A percentile compares a stretch with the other conserved stretches of the same genome.
These are phyloP conservation scores for Pelmatolapia mariae DNA, from an alignment of 2,113 vertebrate genomes.

Conservation along the genomic window DNA sequence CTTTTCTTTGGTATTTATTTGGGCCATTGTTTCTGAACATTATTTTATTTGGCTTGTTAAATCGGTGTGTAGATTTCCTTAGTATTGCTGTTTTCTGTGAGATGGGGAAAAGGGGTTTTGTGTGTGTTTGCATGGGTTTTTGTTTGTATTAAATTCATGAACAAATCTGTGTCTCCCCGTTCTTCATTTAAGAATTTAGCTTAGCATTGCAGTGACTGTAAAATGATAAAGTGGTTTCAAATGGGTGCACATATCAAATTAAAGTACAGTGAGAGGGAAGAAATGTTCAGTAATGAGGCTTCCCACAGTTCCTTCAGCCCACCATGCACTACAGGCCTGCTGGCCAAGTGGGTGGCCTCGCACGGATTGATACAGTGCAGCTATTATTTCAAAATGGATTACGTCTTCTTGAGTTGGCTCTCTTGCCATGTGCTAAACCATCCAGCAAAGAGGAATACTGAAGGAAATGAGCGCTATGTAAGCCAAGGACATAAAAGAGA, in stretches of 20 bases:
- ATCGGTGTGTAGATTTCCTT: background rate
- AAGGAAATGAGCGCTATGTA: constrained; percentile 10
- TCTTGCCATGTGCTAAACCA: constrained; percentile 19
- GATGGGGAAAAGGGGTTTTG: background rate
- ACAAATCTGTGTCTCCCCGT: background rate
- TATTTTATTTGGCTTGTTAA: background rate
- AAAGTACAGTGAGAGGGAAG: background rate
- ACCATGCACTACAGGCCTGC: constrained; percentile 6
- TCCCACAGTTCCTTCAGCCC: constrained; percentile 42
- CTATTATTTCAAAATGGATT: constrained; percentile 58
- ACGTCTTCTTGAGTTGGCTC: constrained; percentile 25
- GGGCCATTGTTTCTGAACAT: background rate
- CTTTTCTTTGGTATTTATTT: background rate
- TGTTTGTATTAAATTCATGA: constrained; percentile 37
- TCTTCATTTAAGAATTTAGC: background rate
- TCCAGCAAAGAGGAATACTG: background rate
- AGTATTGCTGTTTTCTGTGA: background rate
- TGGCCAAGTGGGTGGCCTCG: constrained; percentile 54
- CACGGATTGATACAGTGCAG: constrained; percentile 34
- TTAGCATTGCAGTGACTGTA: background rate
- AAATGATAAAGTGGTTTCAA: constrained; percentile 7
- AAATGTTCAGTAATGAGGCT: constrained; percentile 31
- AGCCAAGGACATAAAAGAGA: constrained; percentile 20
- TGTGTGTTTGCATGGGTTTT: background rate
- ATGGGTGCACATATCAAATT: background rate